phyloP scores from a whole-genome alignment of 2,113 vertebrate genomes.

The Urocynchramus pylzowi region DNA sequence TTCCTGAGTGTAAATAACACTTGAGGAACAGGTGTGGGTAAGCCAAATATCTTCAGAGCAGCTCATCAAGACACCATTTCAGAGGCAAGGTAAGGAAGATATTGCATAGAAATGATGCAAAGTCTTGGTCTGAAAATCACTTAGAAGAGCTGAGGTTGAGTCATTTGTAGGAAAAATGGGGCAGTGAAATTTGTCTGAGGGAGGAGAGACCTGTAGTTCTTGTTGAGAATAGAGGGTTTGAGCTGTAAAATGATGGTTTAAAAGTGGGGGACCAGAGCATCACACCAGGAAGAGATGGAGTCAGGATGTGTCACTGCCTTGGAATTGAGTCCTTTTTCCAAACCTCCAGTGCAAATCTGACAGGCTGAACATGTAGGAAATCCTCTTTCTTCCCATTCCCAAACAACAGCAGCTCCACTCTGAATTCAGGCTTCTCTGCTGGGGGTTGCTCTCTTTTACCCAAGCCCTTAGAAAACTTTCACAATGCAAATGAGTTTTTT shows the following conservation, averaged over 20 bases:
- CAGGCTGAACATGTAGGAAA: not conserved
- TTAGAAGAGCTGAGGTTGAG: not conserved
- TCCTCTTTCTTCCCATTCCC: not conserved
- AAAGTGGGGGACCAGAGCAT: not conserved
- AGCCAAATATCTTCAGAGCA: not conserved
- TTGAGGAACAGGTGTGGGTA: not conserved
- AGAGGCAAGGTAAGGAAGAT: not conserved
- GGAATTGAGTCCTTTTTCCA: not conserved
- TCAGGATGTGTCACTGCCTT: not conserved
- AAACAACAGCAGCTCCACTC: not conserved
- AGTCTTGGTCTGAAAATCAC: not conserved
- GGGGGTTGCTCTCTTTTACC: not conserved
- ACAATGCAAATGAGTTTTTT: not conserved
- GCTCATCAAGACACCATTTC: not conserved
- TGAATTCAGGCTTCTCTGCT: not conserved
- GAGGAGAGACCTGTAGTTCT: accelerated
- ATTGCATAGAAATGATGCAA: not conserved
- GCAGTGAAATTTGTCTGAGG: too few relatives aligned
- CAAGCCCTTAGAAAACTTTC: not conserved
- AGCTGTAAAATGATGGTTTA: not conserved
- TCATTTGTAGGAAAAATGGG: not conserved
- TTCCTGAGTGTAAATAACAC: too few relatives aligned
- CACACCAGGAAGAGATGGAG: accelerated
- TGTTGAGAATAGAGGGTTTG: not conserved
- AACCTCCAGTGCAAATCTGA: not conserved